Percentiles rank a stretch among this genome's conserved stretches.
Conservation (phyloP, 2,113 vertebrate genomes). For the Odontesthes bonariensis region DNA sequence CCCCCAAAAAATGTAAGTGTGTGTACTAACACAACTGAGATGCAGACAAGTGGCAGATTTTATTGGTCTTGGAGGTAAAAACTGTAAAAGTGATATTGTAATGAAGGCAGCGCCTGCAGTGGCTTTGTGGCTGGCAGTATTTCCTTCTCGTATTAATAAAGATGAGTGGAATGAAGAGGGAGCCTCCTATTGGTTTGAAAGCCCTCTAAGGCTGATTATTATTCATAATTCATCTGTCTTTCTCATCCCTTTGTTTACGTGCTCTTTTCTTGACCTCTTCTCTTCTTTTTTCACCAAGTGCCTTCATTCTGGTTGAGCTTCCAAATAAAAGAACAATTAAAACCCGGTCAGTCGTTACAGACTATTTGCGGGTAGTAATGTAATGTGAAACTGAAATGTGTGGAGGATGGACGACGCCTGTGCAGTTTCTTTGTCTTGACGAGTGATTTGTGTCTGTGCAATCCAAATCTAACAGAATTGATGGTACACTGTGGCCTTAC, state of each 20-base stretch:
- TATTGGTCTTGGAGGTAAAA: constrained; percentile 49
- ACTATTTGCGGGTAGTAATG: neutral
- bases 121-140: constrained; percentile 33
- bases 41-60: constrained; percentile 17
- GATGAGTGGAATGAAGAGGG: constrained; percentile 35
- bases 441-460: neutral
- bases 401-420: neutral
- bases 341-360: no score
- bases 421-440: neutral
- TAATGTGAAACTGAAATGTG: neutral
- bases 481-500: neutral
- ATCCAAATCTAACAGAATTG: neutral
- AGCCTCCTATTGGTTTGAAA: constrained; percentile 13
- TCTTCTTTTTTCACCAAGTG: constrained; percentile 7
- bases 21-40: constrained; percentile 22
- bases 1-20: constrained; percentile 8
- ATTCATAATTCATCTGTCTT: constrained; percentile 20
- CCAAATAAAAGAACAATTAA: neutral
- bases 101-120: constrained; percentile 41
- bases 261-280: constrained; percentile 13
- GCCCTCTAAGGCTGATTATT: constrained; percentile 29
- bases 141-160: constrained; percentile 52
- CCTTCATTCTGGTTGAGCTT: neutral
- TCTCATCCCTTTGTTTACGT: constrained; percentile 1
- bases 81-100: constrained; percentile 50